These are phyloP conservation scores for Palythoa heliodiscus DNA, from an alignment of 92 coral and sea anemone species.

Conservation along the genomic window DNA sequence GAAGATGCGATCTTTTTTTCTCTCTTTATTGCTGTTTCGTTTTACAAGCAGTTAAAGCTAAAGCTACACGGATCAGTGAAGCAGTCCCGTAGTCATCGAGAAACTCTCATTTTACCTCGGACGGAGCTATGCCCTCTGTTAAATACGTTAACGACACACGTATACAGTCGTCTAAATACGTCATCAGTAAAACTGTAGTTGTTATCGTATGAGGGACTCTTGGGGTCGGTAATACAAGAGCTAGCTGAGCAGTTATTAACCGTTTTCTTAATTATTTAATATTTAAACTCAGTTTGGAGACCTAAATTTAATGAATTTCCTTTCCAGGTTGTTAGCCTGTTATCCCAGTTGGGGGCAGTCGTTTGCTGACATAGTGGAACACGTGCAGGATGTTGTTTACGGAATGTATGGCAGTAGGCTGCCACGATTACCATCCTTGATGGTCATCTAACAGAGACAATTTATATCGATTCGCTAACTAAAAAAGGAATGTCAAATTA, in stretches of 20 bases:
- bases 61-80: no score
- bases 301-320: neutral
- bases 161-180: no score
- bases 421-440: slow-evolving; percentile 16
- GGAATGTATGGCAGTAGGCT: slow-evolving; percentile 36
- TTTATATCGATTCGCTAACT: neutral
- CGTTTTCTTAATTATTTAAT: neutral
- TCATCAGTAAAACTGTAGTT: no score
- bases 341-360: slow-evolving; percentile 22
- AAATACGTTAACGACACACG: no score
- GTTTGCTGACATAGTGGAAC: neutral
- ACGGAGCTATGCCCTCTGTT: no score
- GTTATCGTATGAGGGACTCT: no score
- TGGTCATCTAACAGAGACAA: neutral
- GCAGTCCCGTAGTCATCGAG: no score
- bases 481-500: neutral
- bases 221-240: no score
- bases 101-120: no score
- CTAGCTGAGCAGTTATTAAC: neutral
- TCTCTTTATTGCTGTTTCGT: no score
- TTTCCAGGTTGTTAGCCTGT: slow-evolving; percentile 6
- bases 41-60: no score
- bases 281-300: neutral
- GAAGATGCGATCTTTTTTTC: no score
- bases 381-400: slow-evolving; percentile 20